Evolutionary conservation across 2,888 invertebrate species (phyloP).

Genomic region (Bugula neritina): DNA sequence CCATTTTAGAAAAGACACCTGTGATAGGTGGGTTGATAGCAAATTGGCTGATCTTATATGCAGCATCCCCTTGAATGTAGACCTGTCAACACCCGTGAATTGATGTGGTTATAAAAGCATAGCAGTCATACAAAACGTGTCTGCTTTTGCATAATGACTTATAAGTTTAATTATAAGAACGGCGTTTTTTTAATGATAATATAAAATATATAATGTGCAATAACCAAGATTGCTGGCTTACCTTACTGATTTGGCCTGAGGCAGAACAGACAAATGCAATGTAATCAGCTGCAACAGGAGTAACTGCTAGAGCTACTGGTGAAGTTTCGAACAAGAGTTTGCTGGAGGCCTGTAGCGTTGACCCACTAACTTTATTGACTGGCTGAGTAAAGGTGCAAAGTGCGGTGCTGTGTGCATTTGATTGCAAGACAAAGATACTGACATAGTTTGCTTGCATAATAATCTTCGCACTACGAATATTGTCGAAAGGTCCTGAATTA

Average conservation of each 20-base stretch:
- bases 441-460: neutral
- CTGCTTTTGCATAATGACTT: no score
- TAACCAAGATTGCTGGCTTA: no score
- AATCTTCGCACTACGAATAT: neutral
- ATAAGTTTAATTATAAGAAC: no score
- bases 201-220: no score
- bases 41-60: constrained; percentile 2
- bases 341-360: neutral
- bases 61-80: constrained; percentile 1
- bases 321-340: neutral
- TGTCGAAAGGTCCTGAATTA: neutral
- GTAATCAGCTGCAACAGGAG: neutral
- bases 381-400: neutral
- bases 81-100: no score
- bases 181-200: no score
- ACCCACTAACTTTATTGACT: neutral
- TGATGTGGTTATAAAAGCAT: no score
- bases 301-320: constrained; percentile 7
- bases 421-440: neutral
- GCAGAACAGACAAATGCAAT: constrained; percentile 3
- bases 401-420: neutral
- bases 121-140: no score
- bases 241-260: neutral
- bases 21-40: neutral
- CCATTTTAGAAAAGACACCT: neutral